Evolutionary conservation across 2,888 invertebrate species (phyloP).

Genomic region (Philereme vetulata): DNA sequence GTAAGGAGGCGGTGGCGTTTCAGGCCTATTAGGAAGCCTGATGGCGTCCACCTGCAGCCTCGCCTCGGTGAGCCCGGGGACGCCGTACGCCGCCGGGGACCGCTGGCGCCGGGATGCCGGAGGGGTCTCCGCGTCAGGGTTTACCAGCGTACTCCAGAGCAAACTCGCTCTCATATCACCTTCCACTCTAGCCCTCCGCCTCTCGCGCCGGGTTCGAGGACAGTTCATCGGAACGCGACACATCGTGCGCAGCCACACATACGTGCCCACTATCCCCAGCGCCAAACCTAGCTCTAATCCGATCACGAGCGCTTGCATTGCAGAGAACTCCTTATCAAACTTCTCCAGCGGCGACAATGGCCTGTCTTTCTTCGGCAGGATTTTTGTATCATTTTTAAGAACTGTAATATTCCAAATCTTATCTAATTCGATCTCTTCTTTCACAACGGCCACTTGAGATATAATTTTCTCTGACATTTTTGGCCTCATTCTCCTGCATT

Average conservation of each 20-base stretch:
- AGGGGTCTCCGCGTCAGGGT: constrained; percentile 71
- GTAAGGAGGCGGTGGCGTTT: constrained; percentile 79
- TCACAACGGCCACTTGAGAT: constrained; percentile 66
- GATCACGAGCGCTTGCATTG: constrained; percentile 71
- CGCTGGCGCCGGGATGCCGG: constrained; percentile 64
- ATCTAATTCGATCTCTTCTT: constrained; percentile 65
- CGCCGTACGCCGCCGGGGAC: constrained; percentile 62
- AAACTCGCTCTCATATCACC: constrained; percentile 70
- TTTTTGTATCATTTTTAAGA: constrained; percentile 45
- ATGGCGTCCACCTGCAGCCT: constrained; percentile 62
- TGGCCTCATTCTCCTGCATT: constrained; percentile 65
- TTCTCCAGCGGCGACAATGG: constrained; percentile 65
- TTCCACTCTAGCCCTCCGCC: constrained; percentile 54
- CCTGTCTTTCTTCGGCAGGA: constrained; percentile 40
- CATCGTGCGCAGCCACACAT: constrained; percentile 69
- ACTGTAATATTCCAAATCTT: constrained; percentile 71
- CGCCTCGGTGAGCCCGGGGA: constrained; percentile 55
- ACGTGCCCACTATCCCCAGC: constrained; percentile 71
- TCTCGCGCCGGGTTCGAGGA: constrained; percentile 52
- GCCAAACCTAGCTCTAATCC: constrained; percentile 74
- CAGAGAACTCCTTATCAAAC: constrained; percentile 72
- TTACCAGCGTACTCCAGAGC: constrained; percentile 66
- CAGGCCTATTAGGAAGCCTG: constrained; percentile 58
- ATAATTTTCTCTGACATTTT: constrained; percentile 85
- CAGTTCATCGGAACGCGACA: constrained; percentile 58